Evolutionary conservation across 2,797 vertebrate species (phyloP).

Genomic region (Sebastes hubbsi): DNA sequence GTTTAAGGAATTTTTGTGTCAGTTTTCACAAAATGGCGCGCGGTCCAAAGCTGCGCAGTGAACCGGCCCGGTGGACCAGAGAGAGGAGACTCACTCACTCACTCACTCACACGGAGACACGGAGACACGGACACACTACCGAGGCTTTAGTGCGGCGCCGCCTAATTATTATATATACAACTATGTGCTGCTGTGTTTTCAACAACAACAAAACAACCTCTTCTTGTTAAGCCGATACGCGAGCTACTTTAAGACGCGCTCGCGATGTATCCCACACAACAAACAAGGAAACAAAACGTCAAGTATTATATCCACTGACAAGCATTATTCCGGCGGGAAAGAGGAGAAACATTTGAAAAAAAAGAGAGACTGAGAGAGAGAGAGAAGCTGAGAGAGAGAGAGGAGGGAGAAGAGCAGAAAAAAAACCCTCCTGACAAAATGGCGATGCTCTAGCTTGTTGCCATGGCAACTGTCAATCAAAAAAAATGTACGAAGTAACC

Average conservation of each 20-base stretch:
- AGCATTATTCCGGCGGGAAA: conserved; percentile 86
- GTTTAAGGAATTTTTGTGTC: conserved; percentile 84
- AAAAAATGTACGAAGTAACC: conserved; percentile 60
- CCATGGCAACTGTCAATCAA: conserved; percentile 89
- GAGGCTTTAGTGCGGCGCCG: conserved; percentile 76
- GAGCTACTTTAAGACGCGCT: conserved; percentile 48
- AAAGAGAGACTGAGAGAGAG: conserved; percentile 65
- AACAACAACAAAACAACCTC: conserved; percentile 3
- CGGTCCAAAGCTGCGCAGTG: conserved; percentile 97
- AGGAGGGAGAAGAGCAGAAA: conserved; percentile 6
- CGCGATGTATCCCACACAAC: conserved; percentile 65
- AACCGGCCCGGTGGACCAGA: conserved; percentile 90
- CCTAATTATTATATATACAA: conserved; percentile 58
- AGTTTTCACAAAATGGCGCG: conserved; percentile 99
- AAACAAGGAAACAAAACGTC: conserved; percentile 58
- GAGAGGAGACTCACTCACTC: no score
- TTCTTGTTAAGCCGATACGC: conserved; percentile 72
- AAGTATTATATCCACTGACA: conserved; percentile 79
- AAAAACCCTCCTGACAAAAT: conserved; percentile 88
- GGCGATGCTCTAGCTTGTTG: conserved; percentile 87
- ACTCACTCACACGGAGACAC: conserved; percentile 51
- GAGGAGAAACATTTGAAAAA: conserved; percentile 85
- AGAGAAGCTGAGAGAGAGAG: no score
- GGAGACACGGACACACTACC: conserved; percentile 81
- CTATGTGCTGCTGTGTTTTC: no score